Percentiles rank a stretch among this genome's conserved stretches.
Conservation (phyloP, 2,888 invertebrate genomes). For the Podabrus alpinus region DNA sequence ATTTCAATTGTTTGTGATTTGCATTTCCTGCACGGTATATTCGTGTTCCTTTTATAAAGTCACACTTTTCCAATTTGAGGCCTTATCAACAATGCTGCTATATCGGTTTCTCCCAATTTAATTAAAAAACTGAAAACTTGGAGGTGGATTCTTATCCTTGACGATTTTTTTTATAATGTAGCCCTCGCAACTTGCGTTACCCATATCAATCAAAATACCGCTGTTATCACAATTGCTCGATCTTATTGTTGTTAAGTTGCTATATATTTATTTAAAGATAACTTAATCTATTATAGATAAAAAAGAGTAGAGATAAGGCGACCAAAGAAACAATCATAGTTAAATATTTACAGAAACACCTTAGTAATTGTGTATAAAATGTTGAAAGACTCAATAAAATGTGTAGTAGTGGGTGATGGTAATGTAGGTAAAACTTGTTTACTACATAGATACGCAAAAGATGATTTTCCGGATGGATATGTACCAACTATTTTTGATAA, state of each 20-base stretch:
- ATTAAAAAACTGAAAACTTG: too few relatives aligned
- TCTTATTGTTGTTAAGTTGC: neutral
- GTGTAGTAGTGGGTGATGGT: constrained; percentile 96
- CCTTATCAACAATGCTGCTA: too few relatives aligned
- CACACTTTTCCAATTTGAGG: too few relatives aligned
- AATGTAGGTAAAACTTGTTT: constrained; percentile 97
- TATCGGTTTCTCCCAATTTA: too few relatives aligned
- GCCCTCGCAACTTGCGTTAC: neutral
- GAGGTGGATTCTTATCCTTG: too few relatives aligned
- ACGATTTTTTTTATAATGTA: too few relatives aligned
- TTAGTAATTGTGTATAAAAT: neutral
- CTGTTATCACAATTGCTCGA: neutral
- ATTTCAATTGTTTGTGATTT: too few relatives aligned
- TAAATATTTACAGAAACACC: neutral
- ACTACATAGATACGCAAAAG: constrained; percentile 73
- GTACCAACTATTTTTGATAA: constrained; percentile 96
- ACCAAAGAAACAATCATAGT: neutral
- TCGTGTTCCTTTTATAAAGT: too few relatives aligned
- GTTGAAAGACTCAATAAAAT: constrained; percentile 82
- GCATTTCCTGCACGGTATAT: too few relatives aligned
- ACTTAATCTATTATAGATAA: neutral
- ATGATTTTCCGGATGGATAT: constrained; percentile 94
- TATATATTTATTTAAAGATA: neutral
- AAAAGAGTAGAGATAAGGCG: neutral
- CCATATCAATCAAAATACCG: neutral